A percentile compares a stretch with the other conserved stretches of the same genome.
Conservation (phyloP, 2,888 invertebrate species). For the Polydrusus tereticollis region DNA sequence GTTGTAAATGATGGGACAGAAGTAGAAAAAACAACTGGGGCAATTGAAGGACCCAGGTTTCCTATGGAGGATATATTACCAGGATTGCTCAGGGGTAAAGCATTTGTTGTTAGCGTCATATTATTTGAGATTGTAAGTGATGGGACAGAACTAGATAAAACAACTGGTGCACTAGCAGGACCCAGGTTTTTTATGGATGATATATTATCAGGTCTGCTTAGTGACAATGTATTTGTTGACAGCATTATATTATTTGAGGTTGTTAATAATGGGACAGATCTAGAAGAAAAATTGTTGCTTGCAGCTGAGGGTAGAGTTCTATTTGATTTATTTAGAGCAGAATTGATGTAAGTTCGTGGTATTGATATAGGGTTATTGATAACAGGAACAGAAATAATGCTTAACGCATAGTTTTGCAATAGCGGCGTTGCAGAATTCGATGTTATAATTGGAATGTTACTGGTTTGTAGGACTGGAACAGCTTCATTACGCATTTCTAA, state of each 20-base stretch:
- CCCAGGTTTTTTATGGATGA: background rate
- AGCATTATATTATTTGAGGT: background rate
- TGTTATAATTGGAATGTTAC: background rate
- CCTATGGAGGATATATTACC: background rate
- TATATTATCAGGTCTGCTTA: background rate
- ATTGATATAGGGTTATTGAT: constrained; percentile 13
- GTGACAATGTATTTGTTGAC: background rate
- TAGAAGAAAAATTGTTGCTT: background rate
- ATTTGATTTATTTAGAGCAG: constrained; percentile 14
- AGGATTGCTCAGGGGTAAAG: background rate
- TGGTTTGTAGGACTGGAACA: background rate
- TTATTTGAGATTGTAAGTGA: background rate
- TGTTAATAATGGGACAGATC: background rate
- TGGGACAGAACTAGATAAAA: too few species aligned
- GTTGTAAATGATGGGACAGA: background rate
- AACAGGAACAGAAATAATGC: background rate
- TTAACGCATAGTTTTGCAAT: constrained; percentile 18
- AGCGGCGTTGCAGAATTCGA: constrained; percentile 19
- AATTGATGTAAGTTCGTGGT: constrained; percentile 19
- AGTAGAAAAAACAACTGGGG: background rate
- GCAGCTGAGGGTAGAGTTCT: background rate
- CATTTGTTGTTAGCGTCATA: background rate
- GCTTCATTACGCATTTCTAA: background rate
- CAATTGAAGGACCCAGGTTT: background rate
- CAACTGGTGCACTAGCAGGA: background rate